Conservation (phyloP, 2,113 vertebrate species). For the Hiodon alosoides region DNA sequence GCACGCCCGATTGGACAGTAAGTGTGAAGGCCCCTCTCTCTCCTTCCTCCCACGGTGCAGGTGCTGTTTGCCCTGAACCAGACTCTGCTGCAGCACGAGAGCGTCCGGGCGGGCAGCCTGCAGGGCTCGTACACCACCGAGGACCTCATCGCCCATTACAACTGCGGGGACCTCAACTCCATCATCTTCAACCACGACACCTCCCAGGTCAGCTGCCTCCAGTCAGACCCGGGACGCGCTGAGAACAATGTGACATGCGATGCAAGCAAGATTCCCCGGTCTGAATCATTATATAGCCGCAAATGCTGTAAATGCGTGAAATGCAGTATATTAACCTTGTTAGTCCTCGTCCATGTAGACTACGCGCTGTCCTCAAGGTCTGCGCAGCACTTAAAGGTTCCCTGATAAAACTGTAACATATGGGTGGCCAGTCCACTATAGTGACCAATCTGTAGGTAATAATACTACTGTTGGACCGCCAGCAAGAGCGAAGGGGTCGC, state of each 20-base stretch:
- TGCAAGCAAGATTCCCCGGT: neutral
- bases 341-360: too few relatives aligned
- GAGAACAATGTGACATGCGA: neutral
- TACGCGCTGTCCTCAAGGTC: too few relatives aligned
- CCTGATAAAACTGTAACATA: neutral
- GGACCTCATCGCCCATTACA: slow-evolving; percentile 85
- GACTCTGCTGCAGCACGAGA: slow-evolving; percentile 77
- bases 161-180: slow-evolving; percentile 77
- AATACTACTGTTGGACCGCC: too few relatives aligned
- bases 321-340: too few relatives aligned
- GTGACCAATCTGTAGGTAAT: too few relatives aligned
- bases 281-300: neutral
- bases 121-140: slow-evolving; percentile 76
- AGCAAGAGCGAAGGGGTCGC: too few relatives aligned
- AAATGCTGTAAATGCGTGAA: neutral
- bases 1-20: neutral
- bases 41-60: slow-evolving; percentile 44
- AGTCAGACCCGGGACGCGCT: neutral
- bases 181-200: slow-evolving; percentile 85
- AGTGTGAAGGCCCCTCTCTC: neutral
- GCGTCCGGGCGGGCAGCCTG: slow-evolving; percentile 73
- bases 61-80: slow-evolving; percentile 84
- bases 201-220: slow-evolving; percentile 65
- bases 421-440: neutral
- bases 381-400: too few relatives aligned